A percentile compares a stretch with the other conserved stretches of the same genome.
phyloP scores from a whole-genome alignment of 2,888 invertebrate species.

The Drosophila acutilabella region DNA sequence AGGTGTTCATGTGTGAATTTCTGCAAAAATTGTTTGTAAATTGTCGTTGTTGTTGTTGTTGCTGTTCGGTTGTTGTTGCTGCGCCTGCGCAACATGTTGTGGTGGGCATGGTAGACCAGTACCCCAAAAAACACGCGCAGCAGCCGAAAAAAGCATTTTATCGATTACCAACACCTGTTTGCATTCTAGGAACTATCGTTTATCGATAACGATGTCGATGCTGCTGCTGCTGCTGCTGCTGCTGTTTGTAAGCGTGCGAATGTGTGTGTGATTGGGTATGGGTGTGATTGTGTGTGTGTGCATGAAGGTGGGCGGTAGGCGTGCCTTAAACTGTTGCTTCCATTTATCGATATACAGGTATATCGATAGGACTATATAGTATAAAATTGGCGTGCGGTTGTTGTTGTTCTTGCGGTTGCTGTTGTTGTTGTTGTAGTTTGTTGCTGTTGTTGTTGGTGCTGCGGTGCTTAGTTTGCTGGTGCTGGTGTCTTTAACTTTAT shows the following conservation, averaged over 20 bases:
- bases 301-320: constrained; percentile 51
- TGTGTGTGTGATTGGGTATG: constrained; percentile 26
- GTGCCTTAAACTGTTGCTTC: constrained; percentile 29
- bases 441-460: constrained; percentile 66
- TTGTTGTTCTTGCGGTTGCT: constrained; percentile 8
- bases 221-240: constrained; percentile 36
- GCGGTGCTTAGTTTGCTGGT: constrained; percentile 65
- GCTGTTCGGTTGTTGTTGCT: constrained; percentile 64
- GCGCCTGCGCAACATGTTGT: constrained; percentile 74
- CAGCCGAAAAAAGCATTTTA: constrained; percentile 44
- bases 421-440: constrained; percentile 16
- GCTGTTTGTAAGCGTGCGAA: constrained; percentile 15
- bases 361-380: constrained; percentile 44
- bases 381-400: constrained; percentile 52
- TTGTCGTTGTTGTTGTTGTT: constrained; percentile 42
- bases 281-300: constrained; percentile 34
- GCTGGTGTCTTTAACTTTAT: constrained; percentile 51
- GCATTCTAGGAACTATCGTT: constrained; percentile 39
- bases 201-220: constrained; percentile 38
- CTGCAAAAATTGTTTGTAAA: constrained; percentile 78
- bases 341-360: constrained; percentile 32
- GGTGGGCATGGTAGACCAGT: constrained; percentile 65
- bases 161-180: constrained; percentile 71
- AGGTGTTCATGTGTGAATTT: constrained; percentile 84
- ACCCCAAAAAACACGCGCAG: constrained; percentile 21